Conservation (phyloP, 2,113 vertebrate species). For the Hypomesus transpacificus region DNA sequence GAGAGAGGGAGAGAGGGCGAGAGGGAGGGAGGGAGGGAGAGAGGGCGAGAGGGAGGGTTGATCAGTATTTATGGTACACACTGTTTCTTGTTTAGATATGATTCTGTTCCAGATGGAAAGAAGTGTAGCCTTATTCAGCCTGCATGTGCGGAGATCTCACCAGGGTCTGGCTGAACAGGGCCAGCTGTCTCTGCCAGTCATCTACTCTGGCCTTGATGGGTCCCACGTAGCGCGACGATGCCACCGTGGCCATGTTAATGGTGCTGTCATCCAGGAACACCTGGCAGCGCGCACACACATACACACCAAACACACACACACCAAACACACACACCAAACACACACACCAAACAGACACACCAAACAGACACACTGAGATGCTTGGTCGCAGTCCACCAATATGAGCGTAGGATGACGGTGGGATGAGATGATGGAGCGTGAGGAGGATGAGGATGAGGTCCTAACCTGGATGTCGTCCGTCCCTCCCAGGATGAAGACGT, state of each 20-base stretch:
- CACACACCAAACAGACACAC: background rate
- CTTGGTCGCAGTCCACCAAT: background rate
- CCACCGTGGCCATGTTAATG: conserved; percentile 74
- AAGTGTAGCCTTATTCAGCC: background rate
- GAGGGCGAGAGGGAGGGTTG: background rate
- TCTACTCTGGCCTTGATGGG: conserved; percentile 75
- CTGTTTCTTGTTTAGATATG: background rate
- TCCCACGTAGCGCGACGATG: conserved; percentile 75
- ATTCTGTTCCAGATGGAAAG: background rate
- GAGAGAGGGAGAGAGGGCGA: too few relatives aligned
- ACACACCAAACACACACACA: conserved; percentile 21
- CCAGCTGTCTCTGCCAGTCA: conserved; percentile 73
- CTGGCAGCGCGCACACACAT: conserved; percentile 47
- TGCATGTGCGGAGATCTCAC: conserved; percentile 54
- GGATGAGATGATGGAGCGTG: background rate
- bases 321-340: conserved; percentile 15
- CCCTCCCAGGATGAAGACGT: conserved; percentile 79
- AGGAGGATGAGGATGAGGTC: background rate
- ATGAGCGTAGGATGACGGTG: background rate
- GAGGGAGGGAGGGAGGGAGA: too few relatives aligned
- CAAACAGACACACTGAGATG: background rate
- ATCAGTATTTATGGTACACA: background rate
- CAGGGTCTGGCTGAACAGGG: conserved; percentile 80
- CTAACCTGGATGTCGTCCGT: conserved; percentile 82
- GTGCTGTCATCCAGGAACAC: conserved; percentile 79